Conservation (phyloP, 1,140 invertebrate genomes). For the Bombus vancouverensis region DNA sequence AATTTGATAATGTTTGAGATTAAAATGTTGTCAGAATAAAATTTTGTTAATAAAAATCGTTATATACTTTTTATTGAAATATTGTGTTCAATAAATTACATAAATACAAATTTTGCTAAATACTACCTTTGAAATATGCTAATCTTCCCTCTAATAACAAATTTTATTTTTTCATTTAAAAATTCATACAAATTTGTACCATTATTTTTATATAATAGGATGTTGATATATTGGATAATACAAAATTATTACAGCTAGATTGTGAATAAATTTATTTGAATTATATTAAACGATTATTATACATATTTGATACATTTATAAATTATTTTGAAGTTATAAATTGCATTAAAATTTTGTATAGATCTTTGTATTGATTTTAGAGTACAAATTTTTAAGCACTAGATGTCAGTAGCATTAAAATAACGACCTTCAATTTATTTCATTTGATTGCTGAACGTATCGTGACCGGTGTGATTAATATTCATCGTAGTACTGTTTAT, state of each 20-base stretch:
- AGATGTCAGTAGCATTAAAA: slow-evolving; percentile 20
- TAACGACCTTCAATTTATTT: neutral
- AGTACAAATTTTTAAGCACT: neutral
- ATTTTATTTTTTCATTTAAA: neutral
- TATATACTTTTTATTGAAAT: neutral
- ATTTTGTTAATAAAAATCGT: neutral
- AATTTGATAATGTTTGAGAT: slow-evolving; percentile 1
- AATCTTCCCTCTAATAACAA: neutral
- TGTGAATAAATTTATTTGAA: neutral
- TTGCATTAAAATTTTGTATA: neutral
- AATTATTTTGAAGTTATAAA: neutral
- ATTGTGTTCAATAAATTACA: neutral
- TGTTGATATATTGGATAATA: neutral
- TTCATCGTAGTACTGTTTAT: neutral
- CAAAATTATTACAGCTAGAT: neutral
- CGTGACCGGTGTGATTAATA: neutral
- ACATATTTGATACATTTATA: neutral
- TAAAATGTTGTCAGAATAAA: neutral
- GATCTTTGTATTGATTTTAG: neutral
- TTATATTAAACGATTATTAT: neutral
- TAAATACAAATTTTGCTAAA: neutral
- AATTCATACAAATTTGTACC: neutral
- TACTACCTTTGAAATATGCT: neutral
- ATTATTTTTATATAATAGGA: neutral
- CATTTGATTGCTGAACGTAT: neutral